These are phyloP conservation scores for Drosophila sp. DNA, from an alignment of 1,140 invertebrate genomes.

Conservation along the genomic window DNA sequence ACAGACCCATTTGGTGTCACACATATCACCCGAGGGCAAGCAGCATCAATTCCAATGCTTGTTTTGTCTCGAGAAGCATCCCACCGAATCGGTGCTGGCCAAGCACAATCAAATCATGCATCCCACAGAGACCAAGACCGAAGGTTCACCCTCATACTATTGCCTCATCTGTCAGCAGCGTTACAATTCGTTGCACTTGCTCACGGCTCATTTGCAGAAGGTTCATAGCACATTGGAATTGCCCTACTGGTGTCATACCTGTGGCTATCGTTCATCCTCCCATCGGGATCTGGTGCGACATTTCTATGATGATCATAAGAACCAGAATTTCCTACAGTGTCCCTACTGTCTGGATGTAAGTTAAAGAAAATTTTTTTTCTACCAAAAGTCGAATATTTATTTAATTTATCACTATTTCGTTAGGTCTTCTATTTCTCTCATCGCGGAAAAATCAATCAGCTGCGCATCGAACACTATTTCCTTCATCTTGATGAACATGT, in stretches of 20 bases:
- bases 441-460: slow-evolving; percentile 60
- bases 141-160: slow-evolving; percentile 84
- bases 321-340: slow-evolving; percentile 87
- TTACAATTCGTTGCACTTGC: slow-evolving; percentile 85
- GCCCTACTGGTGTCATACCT: slow-evolving; percentile 90
- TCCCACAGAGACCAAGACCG: slow-evolving; percentile 86
- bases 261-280: slow-evolving; percentile 89
- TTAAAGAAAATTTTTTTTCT: background rate
- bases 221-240: slow-evolving; percentile 90
- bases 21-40: slow-evolving; percentile 84
- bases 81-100: slow-evolving; percentile 83
- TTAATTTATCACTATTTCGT: background rate
- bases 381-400: background rate
- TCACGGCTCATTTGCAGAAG: slow-evolving; percentile 90
- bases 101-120: slow-evolving; percentile 85
- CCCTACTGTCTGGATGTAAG: slow-evolving; percentile 89
- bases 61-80: slow-evolving; percentile 85
- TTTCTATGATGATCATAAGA: slow-evolving; percentile 87
- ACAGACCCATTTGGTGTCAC: slow-evolving; percentile 88
- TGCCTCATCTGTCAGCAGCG: slow-evolving; percentile 88
- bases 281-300: slow-evolving; percentile 90
- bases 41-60: slow-evolving; percentile 84
- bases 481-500: slow-evolving; percentile 72
- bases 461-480: slow-evolving; percentile 71
- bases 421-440: slow-evolving; percentile 76